Conservation (phyloP, 1,140 invertebrate species). For the Latrodectus geometricus region DNA sequence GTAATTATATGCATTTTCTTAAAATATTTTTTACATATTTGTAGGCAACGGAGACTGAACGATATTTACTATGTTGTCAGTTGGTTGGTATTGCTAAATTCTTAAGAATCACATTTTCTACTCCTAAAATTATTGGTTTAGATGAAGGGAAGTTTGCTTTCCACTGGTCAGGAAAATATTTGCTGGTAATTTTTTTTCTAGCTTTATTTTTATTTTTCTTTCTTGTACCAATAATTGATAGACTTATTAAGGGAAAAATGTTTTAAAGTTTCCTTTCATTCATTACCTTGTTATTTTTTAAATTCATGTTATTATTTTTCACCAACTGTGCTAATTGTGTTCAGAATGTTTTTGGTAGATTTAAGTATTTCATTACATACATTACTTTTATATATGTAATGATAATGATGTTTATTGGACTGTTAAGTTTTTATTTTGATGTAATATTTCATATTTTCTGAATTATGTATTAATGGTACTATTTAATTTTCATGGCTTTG, state of each 20-base stretch:
- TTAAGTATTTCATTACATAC: too few relatives aligned
- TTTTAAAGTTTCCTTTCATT: too few relatives aligned
- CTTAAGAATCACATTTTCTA: conserved; percentile 78
- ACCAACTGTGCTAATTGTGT: too few relatives aligned
- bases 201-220: neutral
- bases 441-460: too few relatives aligned
- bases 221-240: neutral
- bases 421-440: too few relatives aligned
- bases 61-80: conserved; percentile 83
- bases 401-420: too few relatives aligned
- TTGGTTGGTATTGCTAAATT: conserved; percentile 85
- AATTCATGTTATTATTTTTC: neutral
- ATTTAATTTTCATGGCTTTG: too few relatives aligned
- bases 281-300: neutral
- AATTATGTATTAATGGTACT: too few relatives aligned
- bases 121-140: conserved; percentile 79
- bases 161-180: conserved; percentile 80
- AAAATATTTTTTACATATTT: neutral
- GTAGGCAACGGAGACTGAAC: conserved; percentile 74
- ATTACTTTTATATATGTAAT: too few relatives aligned
- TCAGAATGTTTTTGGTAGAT: too few relatives aligned
- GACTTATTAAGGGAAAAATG: too few relatives aligned
- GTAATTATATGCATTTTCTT: too few relatives aligned
- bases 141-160: conserved; percentile 88
- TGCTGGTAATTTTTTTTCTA: conserved; percentile 73